Percentiles rank a stretch among this genome's conserved stretches.
Conservation (phyloP, 2,888 invertebrate species). For the Ceramica pisi region DNA sequence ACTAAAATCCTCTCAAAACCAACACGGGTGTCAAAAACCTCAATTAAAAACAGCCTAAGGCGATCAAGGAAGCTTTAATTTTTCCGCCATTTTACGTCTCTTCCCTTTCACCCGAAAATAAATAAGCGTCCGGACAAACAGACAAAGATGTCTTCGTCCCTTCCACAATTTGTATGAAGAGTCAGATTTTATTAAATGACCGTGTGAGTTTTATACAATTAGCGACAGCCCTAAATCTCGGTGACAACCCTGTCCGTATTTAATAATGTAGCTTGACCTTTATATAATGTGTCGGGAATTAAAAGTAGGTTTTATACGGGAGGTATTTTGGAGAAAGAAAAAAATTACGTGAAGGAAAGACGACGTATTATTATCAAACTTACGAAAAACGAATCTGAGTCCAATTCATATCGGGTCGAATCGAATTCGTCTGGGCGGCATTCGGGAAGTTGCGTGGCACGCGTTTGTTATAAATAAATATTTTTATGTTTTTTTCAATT, state of each 20-base stretch:
- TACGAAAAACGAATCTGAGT: too few species aligned
- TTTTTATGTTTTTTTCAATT: too few species aligned
- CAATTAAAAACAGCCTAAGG: conserved; percentile 59
- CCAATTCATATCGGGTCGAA: too few species aligned
- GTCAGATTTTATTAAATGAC: conserved; percentile 48
- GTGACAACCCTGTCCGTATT: conserved; percentile 46
- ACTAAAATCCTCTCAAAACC: background rate
- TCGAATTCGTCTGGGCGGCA: too few species aligned
- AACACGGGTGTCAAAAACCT: conserved; percentile 27
- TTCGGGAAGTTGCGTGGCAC: too few species aligned
- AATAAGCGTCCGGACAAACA: conserved; percentile 29
- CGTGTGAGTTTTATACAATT: conserved; percentile 53
- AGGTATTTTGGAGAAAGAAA: background rate
- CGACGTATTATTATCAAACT: too few species aligned
- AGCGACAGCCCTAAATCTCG: conserved; percentile 41
- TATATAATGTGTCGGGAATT: conserved; percentile 35
- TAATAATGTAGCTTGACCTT: conserved; percentile 62
- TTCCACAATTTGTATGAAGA: conserved; percentile 32
- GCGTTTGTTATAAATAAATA: too few species aligned
- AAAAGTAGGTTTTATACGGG: conserved; percentile 30
- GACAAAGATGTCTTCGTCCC: conserved; percentile 35
- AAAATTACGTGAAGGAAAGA: background rate
- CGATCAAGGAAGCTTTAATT: conserved; percentile 24
- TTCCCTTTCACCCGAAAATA: conserved; percentile 33
- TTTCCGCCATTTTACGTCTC: conserved; percentile 18